These are phyloP conservation scores for Apis dorsata DNA, from an alignment of 1,140 invertebrate genomes.

Conservation along the genomic window DNA sequence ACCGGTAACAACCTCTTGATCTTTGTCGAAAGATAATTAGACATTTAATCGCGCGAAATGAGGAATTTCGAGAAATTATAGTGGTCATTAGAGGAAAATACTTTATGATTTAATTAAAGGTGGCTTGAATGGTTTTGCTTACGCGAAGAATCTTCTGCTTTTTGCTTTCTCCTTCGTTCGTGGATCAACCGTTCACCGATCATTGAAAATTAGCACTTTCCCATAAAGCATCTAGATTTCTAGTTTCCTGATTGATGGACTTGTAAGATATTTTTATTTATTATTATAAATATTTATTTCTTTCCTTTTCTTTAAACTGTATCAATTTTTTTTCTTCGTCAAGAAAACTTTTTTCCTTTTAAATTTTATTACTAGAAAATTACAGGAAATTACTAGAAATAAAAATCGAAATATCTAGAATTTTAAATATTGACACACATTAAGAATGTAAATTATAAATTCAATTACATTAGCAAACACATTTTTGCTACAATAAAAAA, in stretches of 20 bases:
- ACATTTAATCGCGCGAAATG: background rate
- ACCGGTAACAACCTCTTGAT: background rate
- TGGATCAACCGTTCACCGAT: background rate
- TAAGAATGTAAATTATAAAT: no score
- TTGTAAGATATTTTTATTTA: background rate
- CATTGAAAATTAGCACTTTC: conserved; percentile 28
- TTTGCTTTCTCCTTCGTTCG: conserved; percentile 27
- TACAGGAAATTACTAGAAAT: no score
- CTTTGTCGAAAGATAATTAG: conserved; percentile 21
- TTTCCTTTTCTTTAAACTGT: no score
- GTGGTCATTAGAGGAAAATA: background rate
- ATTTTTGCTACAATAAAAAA: no score
- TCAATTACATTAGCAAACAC: no score
- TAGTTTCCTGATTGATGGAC: background rate
- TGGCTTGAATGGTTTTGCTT: background rate
- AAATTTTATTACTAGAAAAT: no score
- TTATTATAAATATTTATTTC: background rate
- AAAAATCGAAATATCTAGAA: no score
- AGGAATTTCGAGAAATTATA: background rate
- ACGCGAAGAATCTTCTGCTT: background rate
- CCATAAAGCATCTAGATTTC: background rate
- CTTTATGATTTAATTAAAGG: conserved; percentile 9
- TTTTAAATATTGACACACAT: no score
- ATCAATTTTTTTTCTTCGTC: no score
- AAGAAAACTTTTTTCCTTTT: no score